These are phyloP conservation scores for Eledone cirrhosa DNA, from an alignment of 2,888 invertebrate species.

Conservation along the genomic window DNA sequence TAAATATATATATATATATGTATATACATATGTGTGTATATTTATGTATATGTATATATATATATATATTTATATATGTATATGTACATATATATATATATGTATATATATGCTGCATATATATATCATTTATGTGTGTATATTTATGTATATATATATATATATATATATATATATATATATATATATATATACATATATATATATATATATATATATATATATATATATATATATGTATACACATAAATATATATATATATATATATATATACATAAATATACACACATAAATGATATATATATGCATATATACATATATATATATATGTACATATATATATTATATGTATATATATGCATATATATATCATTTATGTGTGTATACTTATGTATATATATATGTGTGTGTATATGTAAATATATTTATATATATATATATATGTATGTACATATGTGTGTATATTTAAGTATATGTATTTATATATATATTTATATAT, in stretches of 20 bases:
- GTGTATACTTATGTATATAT: no score
- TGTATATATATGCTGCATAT: not conserved
- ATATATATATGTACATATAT: no score
- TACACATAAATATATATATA: constrained; percentile 16
- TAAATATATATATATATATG: not conserved
- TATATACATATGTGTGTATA: not conserved
- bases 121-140: not conserved
- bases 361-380: no score
- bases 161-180: not conserved
- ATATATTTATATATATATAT: no score
- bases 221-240: constrained; percentile 18
- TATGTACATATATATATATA: not conserved
- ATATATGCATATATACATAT: not conserved
- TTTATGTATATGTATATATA: constrained; percentile 1
- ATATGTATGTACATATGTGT: no score
- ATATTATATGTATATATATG: no score
- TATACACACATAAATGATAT: not conserved
- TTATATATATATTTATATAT: no score
- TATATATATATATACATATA: not conserved
- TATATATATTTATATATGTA: not conserved
- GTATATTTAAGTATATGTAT: no score
- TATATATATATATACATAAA: not conserved
- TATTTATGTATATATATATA: not conserved
- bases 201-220: not conserved
- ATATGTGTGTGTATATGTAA: no score